phyloP scores from a whole-genome alignment of 92 coral and sea anemone genomes.

The Umimayanthus chanpuru region DNA sequence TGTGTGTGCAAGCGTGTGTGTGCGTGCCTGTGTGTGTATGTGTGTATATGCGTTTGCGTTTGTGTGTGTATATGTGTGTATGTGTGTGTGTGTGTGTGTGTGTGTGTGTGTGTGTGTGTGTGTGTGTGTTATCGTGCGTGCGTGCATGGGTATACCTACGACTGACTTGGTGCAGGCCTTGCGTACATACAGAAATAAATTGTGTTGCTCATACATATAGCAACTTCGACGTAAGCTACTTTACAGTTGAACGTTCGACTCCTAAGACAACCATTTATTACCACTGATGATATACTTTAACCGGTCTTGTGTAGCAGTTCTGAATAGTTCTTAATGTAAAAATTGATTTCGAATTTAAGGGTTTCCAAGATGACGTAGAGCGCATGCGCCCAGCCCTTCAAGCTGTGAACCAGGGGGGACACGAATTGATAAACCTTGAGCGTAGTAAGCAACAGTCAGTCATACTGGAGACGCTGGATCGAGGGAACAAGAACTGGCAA shows the following conservation, averaged over 20 bases:
- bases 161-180: too few relatives aligned
- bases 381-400: constrained; percentile 91
- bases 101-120: background rate
- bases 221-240: too few relatives aligned
- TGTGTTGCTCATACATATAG: too few relatives aligned
- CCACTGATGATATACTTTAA: too few relatives aligned
- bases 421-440: constrained; percentile 87
- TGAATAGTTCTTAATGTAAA: too few relatives aligned
- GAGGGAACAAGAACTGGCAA: constrained; percentile 96
- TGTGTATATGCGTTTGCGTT: background rate
- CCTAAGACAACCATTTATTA: too few relatives aligned
- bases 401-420: constrained; percentile 97
- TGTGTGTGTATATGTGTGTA: background rate
- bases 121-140: background rate
- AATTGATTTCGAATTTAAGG: constrained; percentile 23
- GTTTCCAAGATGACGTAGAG: constrained; percentile 89
- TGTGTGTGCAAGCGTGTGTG: too few relatives aligned
- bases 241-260: too few relatives aligned
- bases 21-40: background rate
- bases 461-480: constrained; percentile 84
- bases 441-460: constrained; percentile 87
- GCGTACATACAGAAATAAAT: too few relatives aligned
- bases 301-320: too few relatives aligned
- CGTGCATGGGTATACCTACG: background rate
- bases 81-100: background rate